phyloP scores from a whole-genome alignment of 1,140 invertebrate genomes.

The Drosophila azteca region DNA sequence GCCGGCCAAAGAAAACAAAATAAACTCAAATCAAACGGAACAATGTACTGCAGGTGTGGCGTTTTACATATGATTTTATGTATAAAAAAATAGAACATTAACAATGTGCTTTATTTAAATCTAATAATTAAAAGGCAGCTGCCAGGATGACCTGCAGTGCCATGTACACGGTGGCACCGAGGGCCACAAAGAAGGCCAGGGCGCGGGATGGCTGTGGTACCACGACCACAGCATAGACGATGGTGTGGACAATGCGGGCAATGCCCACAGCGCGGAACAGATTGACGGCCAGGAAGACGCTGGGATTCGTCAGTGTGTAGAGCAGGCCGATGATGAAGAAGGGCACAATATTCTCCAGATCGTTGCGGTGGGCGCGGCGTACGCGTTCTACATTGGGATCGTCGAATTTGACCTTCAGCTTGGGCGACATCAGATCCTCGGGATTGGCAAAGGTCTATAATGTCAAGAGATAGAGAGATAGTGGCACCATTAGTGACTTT shows the following conservation, averaged over 20 bases:
- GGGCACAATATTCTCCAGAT: conserved; percentile 88
- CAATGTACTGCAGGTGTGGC: not conserved
- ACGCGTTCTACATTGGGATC: conserved; percentile 86
- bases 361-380: conserved; percentile 87
- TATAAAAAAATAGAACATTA: conserved; percentile 12
- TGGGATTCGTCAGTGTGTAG: conserved; percentile 87
- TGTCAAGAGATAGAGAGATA: not conserved
- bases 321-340: conserved; percentile 87
- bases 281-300: conserved; percentile 84
- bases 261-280: conserved; percentile 86
- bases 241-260: conserved; percentile 86
- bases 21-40: too few relatives aligned
- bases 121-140: conserved; percentile 85
- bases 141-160: conserved; percentile 79
- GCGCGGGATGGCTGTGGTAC: conserved; percentile 86
- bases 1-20: too few relatives aligned
- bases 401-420: conserved; percentile 84
- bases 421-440: conserved; percentile 84
- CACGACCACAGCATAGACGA: conserved; percentile 85
- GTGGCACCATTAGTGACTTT: conserved; percentile 7
- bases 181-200: conserved; percentile 85
- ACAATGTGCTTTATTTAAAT: conserved; percentile 1
- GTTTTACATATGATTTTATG: conserved; percentile 7
- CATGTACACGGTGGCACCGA: conserved; percentile 85
- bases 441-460: conserved; percentile 86